A percentile compares a stretch with the other conserved stretches of the same genome.
Conservation (phyloP, 2,113 vertebrate species). For the Vulpes vulpes region DNA sequence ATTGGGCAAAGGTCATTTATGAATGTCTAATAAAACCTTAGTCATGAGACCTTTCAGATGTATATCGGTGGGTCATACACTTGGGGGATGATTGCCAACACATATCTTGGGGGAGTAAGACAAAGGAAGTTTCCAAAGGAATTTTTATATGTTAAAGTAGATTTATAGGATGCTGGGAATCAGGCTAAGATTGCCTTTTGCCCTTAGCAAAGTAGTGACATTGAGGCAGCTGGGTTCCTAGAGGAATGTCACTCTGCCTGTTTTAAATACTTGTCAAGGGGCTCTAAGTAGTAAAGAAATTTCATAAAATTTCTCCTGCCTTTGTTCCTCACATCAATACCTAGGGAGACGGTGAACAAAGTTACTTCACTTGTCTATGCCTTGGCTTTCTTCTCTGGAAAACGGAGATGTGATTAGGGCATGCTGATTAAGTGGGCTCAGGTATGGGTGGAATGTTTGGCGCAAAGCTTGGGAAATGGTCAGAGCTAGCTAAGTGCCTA, state of each 20-base stretch:
- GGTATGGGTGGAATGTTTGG: too few relatives aligned
- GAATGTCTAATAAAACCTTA: neutral
- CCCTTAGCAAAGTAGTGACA: neutral
- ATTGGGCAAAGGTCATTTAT: neutral
- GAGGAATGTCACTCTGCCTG: neutral
- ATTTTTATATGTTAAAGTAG: neutral
- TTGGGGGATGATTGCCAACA: neutral
- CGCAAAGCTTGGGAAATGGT: neutral
- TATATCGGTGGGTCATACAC: neutral
- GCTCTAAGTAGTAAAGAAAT: neutral
- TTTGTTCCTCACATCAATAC: neutral
- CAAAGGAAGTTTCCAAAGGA: neutral
- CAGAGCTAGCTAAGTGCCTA: neutral
- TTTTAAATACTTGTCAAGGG: neutral
- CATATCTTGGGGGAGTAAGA: neutral
- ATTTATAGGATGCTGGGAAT: neutral
- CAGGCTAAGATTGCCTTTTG: neutral
- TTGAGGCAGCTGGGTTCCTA: neutral
- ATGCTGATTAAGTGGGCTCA: neutral
- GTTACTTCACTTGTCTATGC: neutral
- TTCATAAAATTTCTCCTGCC: neutral
- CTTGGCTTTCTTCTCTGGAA: neutral
- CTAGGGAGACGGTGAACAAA: neutral
- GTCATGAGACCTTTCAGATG: neutral
- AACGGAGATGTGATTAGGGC: neutral